Evolutionary conservation across 2,797 vertebrate genomes (phyloP).

Genomic region (Sardinella longiceps): DNA sequence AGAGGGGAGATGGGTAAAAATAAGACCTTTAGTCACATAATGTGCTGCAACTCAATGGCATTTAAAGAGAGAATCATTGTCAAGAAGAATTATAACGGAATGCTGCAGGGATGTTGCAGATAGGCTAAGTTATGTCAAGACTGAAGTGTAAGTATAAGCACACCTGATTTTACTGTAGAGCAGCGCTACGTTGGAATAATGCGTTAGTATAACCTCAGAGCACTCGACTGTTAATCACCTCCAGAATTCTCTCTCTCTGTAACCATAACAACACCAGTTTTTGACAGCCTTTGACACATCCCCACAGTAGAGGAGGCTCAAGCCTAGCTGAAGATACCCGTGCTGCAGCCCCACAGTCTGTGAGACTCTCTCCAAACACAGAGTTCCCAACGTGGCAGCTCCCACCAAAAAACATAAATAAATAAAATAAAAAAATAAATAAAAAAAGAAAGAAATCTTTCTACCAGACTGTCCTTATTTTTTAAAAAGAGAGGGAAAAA

Average conservation of each 20-base stretch:
- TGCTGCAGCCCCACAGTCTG: background rate
- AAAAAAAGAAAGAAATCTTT: background rate
- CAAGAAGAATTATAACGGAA: background rate
- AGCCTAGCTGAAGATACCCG: background rate
- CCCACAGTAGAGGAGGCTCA: background rate
- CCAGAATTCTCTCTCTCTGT: conserved; percentile 9
- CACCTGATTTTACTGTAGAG: background rate
- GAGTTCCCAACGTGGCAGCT: background rate
- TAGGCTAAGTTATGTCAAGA: background rate
- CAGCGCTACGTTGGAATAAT: background rate
- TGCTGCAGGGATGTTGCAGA: background rate
- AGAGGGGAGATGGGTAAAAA: background rate
- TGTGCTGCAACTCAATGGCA: background rate
- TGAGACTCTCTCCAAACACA: background rate
- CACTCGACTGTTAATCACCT: conserved; percentile 9
- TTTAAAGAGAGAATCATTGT: background rate
- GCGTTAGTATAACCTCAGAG: background rate
- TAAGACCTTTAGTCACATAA: background rate
- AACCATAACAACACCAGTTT: conserved; percentile 20
- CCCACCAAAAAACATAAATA: background rate
- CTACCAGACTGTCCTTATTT: background rate
- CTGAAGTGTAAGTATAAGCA: background rate
- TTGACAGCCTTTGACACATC: conserved; percentile 22
- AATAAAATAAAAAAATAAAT: too few species aligned
- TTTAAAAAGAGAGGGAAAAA: background rate